Base-by-base conservation (phyloP, 2,888 invertebrate species). In the Lasioglossum zephyrum region DNA sequence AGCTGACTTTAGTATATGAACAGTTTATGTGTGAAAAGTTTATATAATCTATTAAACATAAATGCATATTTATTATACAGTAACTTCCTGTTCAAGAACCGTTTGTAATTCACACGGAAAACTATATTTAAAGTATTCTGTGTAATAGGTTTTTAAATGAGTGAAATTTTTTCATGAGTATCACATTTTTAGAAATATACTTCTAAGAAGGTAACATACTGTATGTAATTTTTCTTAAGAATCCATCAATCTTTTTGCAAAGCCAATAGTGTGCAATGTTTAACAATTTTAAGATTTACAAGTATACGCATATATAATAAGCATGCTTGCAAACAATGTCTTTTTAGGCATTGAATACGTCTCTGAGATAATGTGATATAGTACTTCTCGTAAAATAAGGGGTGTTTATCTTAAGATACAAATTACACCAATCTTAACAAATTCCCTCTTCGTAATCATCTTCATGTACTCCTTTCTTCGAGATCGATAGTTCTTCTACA, bases 361-460 rank as follows among this genome's bases (percentile, higher is more conserved):
- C 26, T 79, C 41, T 81, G 6, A 2, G 39, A 79, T 80, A 80
- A 80, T 49, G 69, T 16, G 57, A 75, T 86, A 79, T 75, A 87
- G 63, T 76, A 81, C 26, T 70, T 87, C 57, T 72, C 63, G 69
- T 57, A 79, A 79, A 87, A 86, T 82, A 77, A 82, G 72, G 26
- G 77, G 36, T 39, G 49, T 73, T 77, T 83, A 72, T 63, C 73
- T 77, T 5, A 44, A 69, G 18, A 79, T 75, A 81, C 81, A 72
- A 82, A 44, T 79, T 81, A 79, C 53, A 11, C n/a, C 22, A 22
- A 63, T 72, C 57, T 81, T 47, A 82, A 84, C 79, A 73, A 57
- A 13, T 76, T 80, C 90, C 90, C 22, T 49, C 89, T 41, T 85
- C 89, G 1, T 86, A 84, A 1, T 90, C 89, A 0, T 91, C 82